phyloP scores from a whole-genome alignment of 2,888 invertebrate genomes.

The Antitype chi region DNA sequence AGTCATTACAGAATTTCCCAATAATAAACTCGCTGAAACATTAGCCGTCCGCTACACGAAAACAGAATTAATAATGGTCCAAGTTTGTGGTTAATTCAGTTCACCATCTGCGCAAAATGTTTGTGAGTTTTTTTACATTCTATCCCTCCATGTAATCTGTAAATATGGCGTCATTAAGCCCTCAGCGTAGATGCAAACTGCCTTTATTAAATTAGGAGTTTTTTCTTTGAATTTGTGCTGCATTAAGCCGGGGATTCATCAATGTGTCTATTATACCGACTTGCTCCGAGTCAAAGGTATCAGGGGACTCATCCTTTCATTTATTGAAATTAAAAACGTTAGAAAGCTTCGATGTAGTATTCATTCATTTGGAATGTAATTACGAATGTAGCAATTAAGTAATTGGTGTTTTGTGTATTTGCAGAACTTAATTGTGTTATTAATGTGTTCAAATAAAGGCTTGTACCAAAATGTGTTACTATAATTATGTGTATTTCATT shows the following conservation, averaged over 20 bases:
- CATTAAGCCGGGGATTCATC: constrained; percentile 78
- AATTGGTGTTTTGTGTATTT: constrained; percentile 43
- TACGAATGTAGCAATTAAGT: constrained; percentile 46
- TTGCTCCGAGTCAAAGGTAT: constrained; percentile 61
- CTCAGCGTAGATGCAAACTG: constrained; percentile 67
- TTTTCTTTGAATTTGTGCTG: constrained; percentile 63
- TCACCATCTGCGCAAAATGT: constrained; percentile 84
- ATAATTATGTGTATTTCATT: constrained; percentile 15
- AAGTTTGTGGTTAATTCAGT: constrained; percentile 85
- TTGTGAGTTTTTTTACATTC: constrained; percentile 75
- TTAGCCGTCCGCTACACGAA: constrained; percentile 86
- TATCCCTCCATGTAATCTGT: constrained; percentile 75
- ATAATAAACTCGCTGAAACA: constrained; percentile 87
- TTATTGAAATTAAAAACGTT: constrained; percentile 77
- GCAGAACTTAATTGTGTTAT: constrained; percentile 40
- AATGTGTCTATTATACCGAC: constrained; percentile 84
- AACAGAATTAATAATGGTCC: constrained; percentile 87
- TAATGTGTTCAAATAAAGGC: constrained; percentile 36
- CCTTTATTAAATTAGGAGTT: constrained; percentile 71
- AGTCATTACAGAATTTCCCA: constrained; percentile 89
- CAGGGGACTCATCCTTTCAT: constrained; percentile 85
- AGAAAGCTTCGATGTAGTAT: constrained; percentile 28
- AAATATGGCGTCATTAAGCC: constrained; percentile 80
- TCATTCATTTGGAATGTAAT: constrained; percentile 46
- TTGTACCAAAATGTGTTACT: constrained; percentile 12